Evolutionary conservation across 2,113 vertebrate genomes (phyloP).

Genomic region (Dendropsophus ebraccatus): DNA sequence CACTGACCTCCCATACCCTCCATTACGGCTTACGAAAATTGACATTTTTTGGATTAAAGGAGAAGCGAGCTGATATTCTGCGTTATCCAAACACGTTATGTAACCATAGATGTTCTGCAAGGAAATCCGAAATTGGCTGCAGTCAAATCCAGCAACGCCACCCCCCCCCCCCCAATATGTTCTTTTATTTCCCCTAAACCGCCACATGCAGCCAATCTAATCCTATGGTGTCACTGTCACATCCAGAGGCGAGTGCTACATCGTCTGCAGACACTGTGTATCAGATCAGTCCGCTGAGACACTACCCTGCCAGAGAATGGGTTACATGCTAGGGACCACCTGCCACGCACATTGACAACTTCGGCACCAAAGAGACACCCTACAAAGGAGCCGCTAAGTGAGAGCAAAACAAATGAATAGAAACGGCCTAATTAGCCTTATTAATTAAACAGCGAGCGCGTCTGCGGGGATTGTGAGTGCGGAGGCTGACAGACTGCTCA

Average conservation of each 20-base stretch:
- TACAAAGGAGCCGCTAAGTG: conserved; percentile 50
- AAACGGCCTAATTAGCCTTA: conserved; percentile 55
- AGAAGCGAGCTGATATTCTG: too few relatives aligned
- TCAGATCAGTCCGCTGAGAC: conserved; percentile 4
- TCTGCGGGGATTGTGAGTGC: conserved; percentile 48
- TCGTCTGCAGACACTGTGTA: background rate
- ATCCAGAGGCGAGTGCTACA: background rate
- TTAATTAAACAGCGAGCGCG: conserved; percentile 52
- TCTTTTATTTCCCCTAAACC: background rate
- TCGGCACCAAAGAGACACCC: conserved; percentile 35
- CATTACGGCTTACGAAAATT: too few relatives aligned
- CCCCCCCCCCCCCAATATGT: background rate
- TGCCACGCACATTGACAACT: conserved; percentile 40
- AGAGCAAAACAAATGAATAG: conserved; percentile 56
- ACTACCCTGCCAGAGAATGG: conserved; percentile 3
- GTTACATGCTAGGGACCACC: conserved; percentile 41
- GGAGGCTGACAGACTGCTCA: conserved; percentile 23
- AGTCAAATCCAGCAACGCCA: background rate
- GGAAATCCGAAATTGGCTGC: background rate
- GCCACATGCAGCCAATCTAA: background rate
- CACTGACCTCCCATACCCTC: too few relatives aligned
- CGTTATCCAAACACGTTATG: too few relatives aligned
- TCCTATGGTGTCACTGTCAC: background rate
- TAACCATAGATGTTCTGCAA: background rate
- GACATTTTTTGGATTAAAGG: too few relatives aligned